Evolutionary conservation across 2,113 vertebrate species (phyloP).

Genomic region (Rhinoptilus africanus): DNA sequence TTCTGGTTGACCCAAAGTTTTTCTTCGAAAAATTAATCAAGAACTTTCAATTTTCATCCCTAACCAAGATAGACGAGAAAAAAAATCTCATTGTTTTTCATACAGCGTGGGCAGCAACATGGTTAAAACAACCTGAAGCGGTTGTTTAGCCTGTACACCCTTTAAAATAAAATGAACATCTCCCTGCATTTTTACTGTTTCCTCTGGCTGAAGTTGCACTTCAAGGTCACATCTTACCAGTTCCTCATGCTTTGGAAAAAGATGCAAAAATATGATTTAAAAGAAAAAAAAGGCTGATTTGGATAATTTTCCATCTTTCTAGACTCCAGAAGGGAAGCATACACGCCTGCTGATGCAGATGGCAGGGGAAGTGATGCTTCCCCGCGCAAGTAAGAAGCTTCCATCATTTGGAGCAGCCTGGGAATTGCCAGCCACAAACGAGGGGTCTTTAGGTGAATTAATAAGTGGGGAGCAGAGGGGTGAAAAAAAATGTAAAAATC

Average conservation of each 20-base stretch:
- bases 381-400: background rate
- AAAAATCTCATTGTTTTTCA: background rate
- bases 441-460: background rate
- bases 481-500: background rate
- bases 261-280: background rate
- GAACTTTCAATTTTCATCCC: background rate
- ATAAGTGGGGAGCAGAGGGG: no score
- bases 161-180: background rate
- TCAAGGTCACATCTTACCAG: background rate
- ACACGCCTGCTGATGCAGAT: background rate
- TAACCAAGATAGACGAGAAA: background rate
- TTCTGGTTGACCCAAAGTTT: background rate
- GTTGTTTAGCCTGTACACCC: background rate
- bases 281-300: background rate
- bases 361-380: background rate
- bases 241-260: background rate
- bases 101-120: background rate
- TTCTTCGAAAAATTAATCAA: background rate
- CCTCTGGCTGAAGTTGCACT: background rate
- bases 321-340: background rate
- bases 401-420: background rate
- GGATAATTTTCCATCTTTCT: background rate
- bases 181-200: fast-evolving
- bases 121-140: background rate
- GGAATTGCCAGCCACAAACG: background rate